Base-by-base conservation (phyloP, 37 sponge, comb jelly and placozoan genomes). In the Petrosia ficiformis region DNA sequence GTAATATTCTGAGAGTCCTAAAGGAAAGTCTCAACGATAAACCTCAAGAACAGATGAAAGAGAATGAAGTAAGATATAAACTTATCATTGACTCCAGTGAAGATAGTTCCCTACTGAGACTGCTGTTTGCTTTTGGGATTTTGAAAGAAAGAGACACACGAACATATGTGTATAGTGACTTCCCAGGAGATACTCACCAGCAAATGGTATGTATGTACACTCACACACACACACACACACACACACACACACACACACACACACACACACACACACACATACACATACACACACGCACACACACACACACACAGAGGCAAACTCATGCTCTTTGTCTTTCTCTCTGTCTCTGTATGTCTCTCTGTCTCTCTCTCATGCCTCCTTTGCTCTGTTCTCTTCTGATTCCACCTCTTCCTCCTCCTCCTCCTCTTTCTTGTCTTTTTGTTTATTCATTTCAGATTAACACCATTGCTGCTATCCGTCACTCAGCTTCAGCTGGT, bases 61-160 rank as follows among this genome's bases (percentile, higher is more conserved):
- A 90, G 39, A 72, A 80, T 57, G 91, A 94, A 73, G 90, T 94
- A 39, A 68, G 95, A 14, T 94, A 90, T 80, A 94, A 94, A 67
- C 76, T 94, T 43, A 80, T 94, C 73, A 87, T 94, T 76, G 95
- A 94, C 75, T 40, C 84, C n/a, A 87, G 88, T 37, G 91, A 94
- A 61, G 95, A 94, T 74, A 84, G 79, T 42, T 90, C 90, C 3
- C 44, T 94, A 25, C 61, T 79, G 42, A 65, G 95, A 4, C 85
- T 94, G 11, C 84, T 94, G 65, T 90, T 83, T 74, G 59, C 80
- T 29, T 82, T 80, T 44, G 83, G 82, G 3, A 74, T 94, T 33
- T 68, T 94, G 32, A 67, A 84, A 30, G 63, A 72, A 42, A 44
- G 66, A 38, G 70, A 83, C 4, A 90, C 91, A 44, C 65, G 81